A percentile compares a stretch with the other conserved stretches of the same genome.
These are phyloP conservation scores for Trematocara unimaculatum DNA, from an alignment of 2,113 vertebrate species.

Conservation along the genomic window DNA sequence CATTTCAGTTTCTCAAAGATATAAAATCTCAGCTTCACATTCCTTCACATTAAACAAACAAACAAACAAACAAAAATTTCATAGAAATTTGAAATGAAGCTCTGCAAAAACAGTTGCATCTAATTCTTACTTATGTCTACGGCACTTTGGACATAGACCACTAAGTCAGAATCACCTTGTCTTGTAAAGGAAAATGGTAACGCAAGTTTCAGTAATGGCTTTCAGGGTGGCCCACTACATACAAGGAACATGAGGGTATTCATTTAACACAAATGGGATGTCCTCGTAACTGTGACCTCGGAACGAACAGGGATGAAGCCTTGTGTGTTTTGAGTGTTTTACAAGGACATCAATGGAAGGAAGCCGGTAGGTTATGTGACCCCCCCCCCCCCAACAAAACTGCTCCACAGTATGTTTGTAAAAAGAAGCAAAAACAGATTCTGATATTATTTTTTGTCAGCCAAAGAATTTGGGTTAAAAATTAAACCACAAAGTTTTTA, in stretches of 20 bases:
- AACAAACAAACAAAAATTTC: not conserved
- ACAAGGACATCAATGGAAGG: conserved; percentile 54
- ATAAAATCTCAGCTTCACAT: not conserved
- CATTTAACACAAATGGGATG: conserved; percentile 69
- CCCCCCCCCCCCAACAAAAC: conserved; percentile 1
- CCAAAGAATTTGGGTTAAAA: not conserved
- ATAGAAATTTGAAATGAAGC: not conserved
- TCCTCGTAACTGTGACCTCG: conserved; percentile 53
- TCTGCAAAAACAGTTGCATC: not conserved
- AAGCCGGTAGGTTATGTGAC: conserved; percentile 28
- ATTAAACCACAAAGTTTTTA: not conserved
- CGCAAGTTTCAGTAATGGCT: conserved; percentile 47
- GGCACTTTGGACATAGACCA: not conserved
- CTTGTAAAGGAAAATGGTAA: conserved; percentile 24
- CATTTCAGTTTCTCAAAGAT: not conserved
- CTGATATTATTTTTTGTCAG: not conserved
- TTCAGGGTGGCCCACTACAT: conserved; percentile 62
- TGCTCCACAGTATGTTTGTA: not conserved
- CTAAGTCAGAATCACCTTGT: not conserved
- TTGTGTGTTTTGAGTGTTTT: conserved; percentile 69
- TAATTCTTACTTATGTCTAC: not conserved
- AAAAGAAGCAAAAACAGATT: not conserved
- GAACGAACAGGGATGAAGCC: conserved; percentile 52
- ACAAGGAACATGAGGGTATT: conserved; percentile 60
- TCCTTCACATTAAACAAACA: not conserved